These are phyloP conservation scores for Pomacea maculata DNA, from an alignment of 1,140 invertebrate species.

Conservation along the genomic window DNA sequence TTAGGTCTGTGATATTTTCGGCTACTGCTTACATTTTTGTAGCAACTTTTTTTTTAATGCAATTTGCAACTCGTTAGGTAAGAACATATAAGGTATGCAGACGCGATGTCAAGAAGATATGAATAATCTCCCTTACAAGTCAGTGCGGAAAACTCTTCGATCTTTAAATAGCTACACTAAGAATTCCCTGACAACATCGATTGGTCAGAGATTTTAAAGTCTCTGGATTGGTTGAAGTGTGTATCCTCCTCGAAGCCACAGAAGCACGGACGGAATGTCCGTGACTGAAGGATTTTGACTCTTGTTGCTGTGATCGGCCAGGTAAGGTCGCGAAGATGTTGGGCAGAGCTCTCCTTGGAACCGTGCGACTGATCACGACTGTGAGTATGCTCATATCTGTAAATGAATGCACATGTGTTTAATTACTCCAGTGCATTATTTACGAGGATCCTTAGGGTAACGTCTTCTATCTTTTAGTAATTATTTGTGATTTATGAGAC, in stretches of 20 bases:
- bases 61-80: no score
- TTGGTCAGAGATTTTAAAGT: no score
- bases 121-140: no score
- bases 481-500: neutral
- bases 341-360: neutral
- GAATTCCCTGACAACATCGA: no score
- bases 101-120: no score
- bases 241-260: neutral
- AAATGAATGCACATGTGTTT: neutral
- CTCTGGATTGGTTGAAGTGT: neutral
- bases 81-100: no score
- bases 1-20: no score
- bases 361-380: neutral
- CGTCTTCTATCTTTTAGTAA: neutral
- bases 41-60: no score
- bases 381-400: neutral
- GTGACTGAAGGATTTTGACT: neutral
- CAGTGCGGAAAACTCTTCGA: no score
- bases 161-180: no score
- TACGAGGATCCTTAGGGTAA: neutral
- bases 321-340: neutral
- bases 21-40: no score
- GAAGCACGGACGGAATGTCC: neutral
- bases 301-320: neutral
- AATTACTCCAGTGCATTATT: neutral